A percentile compares a stretch with the other conserved stretches of the same genome.
Evolutionary conservation across 1,140 invertebrate genomes (phyloP).

Genomic region (Micrasema longulum): DNA sequence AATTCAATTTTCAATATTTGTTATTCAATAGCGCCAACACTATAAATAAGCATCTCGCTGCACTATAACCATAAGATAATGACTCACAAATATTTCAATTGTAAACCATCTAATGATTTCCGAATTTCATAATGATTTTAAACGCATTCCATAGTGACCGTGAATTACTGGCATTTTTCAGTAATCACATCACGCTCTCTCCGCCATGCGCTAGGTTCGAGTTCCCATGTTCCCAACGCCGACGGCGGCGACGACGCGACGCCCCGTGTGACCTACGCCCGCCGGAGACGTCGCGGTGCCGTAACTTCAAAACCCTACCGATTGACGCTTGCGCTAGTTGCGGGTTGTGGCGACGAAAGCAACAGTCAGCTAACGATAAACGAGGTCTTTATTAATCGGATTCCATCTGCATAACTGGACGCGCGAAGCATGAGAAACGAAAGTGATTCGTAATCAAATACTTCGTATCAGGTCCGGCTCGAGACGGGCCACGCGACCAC

Average conservation of each 20-base stretch:
- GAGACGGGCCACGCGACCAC: not conserved
- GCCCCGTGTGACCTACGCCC: not conserved
- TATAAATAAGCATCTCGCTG: too few species aligned
- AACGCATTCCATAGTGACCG: conserved; percentile 1
- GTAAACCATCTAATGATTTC: too few species aligned
- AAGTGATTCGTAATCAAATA: conserved; percentile 34
- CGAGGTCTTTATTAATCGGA: conserved; percentile 31
- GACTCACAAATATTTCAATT: too few species aligned
- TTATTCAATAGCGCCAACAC: too few species aligned
- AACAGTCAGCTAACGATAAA: conserved; percentile 31
- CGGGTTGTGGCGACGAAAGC: conserved; percentile 37
- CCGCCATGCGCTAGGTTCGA: too few species aligned
- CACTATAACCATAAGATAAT: too few species aligned
- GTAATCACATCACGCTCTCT: too few species aligned
- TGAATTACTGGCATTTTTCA: not conserved
- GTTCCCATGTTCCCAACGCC: too few species aligned
- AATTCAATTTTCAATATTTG: too few species aligned
- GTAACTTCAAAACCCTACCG: not conserved
- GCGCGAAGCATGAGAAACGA: conserved; percentile 19
- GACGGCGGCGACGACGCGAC: too few species aligned
- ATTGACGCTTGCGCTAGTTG: not conserved
- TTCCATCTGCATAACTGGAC: conserved; percentile 32
- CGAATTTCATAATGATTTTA: too few species aligned
- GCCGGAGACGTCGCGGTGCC: not conserved
- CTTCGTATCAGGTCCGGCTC: conserved; percentile 23